Conservation (phyloP, 2,113 vertebrate genomes). For the Halichoeres trimaculatus region DNA sequence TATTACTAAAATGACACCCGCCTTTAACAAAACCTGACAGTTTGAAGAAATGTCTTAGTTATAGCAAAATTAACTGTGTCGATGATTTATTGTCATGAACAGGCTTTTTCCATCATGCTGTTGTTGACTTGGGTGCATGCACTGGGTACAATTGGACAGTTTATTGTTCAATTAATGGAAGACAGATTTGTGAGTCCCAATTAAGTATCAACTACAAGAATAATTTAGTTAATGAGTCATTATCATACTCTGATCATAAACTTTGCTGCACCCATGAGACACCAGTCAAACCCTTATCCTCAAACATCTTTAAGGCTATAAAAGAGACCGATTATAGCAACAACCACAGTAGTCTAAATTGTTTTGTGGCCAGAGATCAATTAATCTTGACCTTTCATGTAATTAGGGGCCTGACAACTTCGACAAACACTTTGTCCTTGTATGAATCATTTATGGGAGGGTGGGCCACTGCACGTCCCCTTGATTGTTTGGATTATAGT, state of each 20-base stretch:
- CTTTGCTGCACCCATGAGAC: background rate
- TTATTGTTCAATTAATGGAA: background rate
- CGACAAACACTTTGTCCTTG: conserved; percentile 32
- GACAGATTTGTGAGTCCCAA: background rate
- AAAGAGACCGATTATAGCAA: background rate
- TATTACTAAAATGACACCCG: too few species aligned
- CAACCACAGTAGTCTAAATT: conserved; percentile 19
- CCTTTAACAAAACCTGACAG: too few species aligned
- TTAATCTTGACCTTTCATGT: conserved; percentile 48
- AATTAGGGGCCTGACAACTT: conserved; percentile 50
- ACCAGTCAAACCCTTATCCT: background rate
- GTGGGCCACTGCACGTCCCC: conserved; percentile 15
- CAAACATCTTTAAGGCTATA: background rate
- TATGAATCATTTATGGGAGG: conserved; percentile 45
- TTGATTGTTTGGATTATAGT: conserved; percentile 48
- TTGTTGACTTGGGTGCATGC: background rate
- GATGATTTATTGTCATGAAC: background rate
- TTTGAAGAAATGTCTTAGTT: too few species aligned
- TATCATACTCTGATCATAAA: background rate
- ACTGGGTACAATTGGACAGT: background rate
- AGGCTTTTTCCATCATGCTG: background rate
- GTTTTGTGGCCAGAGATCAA: conserved; percentile 37
- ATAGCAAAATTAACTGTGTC: too few species aligned
- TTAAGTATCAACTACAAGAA: background rate
- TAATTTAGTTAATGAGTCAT: background rate